Evolutionary conservation across 2,797 vertebrate genomes (phyloP).

Genomic region (Mormyrops attenuatus): DNA sequence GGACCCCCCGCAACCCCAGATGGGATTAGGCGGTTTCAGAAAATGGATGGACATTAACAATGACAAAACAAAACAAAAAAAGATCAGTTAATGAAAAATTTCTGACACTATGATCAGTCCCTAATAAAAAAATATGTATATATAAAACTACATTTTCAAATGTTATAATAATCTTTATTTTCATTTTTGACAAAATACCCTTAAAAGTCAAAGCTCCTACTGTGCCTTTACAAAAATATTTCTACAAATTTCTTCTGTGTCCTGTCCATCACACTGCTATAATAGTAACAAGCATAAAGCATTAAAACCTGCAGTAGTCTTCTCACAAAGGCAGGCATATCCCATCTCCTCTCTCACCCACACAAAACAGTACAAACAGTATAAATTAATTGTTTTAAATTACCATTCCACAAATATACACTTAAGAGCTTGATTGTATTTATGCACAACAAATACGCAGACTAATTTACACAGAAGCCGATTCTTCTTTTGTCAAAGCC

Average conservation of each 20-base stretch:
- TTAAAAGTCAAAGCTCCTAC: constrained; percentile 91
- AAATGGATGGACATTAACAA: neutral
- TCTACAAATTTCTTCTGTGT: constrained; percentile 88
- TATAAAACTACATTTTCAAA: constrained; percentile 55
- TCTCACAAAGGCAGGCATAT: constrained; percentile 68
- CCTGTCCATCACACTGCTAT: constrained; percentile 70
- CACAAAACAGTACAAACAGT: constrained; percentile 68
- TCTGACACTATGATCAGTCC: neutral
- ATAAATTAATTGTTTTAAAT: constrained; percentile 98
- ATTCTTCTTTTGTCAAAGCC: constrained; percentile 41
- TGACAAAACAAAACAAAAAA: neutral
- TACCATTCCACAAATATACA: constrained; percentile 97
- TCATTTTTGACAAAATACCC: constrained; percentile 98
- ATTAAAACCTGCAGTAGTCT: constrained; percentile 76
- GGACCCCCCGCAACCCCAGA: too few relatives aligned
- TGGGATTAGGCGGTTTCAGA: too few relatives aligned
- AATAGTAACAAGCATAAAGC: constrained; percentile 74
- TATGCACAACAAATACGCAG: constrained; percentile 67
- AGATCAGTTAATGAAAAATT: neutral
- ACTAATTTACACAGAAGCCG: constrained; percentile 74
- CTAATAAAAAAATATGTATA: neutral
- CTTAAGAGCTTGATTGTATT: constrained; percentile 59
- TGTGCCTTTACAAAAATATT: constrained; percentile 98
- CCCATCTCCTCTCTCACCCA: constrained; percentile 65
- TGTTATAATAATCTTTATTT: constrained; percentile 91